Evolutionary conservation across 2,113 vertebrate genomes (phyloP), one percentile per base, ranked within the genome.

Genomic region (Pomatorhinus ruficollis): DNA sequence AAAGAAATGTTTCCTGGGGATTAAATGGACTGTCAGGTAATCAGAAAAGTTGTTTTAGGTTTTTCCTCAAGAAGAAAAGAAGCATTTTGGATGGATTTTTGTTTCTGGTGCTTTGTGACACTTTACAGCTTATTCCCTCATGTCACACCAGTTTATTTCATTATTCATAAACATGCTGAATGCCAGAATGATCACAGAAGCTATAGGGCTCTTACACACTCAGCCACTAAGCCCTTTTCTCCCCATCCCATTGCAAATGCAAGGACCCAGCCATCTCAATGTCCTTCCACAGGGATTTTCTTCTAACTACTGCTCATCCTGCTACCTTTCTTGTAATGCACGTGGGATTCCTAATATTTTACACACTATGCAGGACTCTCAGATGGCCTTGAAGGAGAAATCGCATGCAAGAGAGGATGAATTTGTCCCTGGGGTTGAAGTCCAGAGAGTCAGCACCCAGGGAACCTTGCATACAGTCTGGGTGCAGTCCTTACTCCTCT

Each of bases 11-110:
- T 98, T 98, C 98, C 98, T 98, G 97, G 97, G 98, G 98, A 98
- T 98, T 98, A 98, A 98, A 98, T 98, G 98, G 98, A 98, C 98
- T 98, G 98, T 98, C 98, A 98, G 97, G 98, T 98, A 98, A 98
- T 98, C 98, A 98, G 98, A 98, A 98, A 98, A 98, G 97, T 98
- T 98, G 98, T 98, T 98, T 98, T 96, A 98, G 97, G 97, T 97
- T 98, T 98, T 98, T 98, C 97, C 96, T 98, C 75, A 35, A 94
- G 97, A 98, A 98, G 96, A 98, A 98, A 98, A 98, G 97, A 95
- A 98, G 94, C 93, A 95, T 97, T 98, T 98, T 98, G 98, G 98
- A 96, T 92, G 96, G 97, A 98, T 98, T 98, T 98, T 98, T 97
- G 95, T 98, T 98, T 97, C 97, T 98, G 95, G 97, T 95, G 95